Evolutionary conservation across 1,140 invertebrate genomes (phyloP), one percentile per base, ranked within the genome.

Genomic region (Drosophila pandora): DNA sequence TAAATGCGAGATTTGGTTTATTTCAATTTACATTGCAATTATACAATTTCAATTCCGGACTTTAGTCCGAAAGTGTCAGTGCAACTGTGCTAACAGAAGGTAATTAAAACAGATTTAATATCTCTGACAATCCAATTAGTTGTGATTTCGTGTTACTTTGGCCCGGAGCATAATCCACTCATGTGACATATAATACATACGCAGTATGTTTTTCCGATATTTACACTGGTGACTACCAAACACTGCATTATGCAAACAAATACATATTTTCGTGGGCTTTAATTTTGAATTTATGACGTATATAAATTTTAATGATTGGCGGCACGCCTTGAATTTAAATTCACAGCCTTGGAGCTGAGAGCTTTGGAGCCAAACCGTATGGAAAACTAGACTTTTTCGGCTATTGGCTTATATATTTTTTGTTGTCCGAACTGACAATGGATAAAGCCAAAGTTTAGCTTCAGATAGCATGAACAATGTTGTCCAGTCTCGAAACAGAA

Each of bases 301-400:
- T 65, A 87, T 85, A 65, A 82, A 88, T 63, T 82, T 68, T 70
- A 88, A 85, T 85, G 59, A 55, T 75, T 68, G 48, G 43, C 49
- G 83, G 60, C 82, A 82, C 83, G 78, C 82, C 82, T 85, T 85
- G 82, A 85, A 85, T 85, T 68, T 82, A 28, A 85, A 85, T 85
- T 59, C 68, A 57, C 21, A 75, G 79, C 82, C 82, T 85, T 85
- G 78, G 64, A 54, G 25, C 25, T n/a, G n/a, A n/a, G n/a, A n/a
- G n/a, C n/a, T n/a, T 6, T 30, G 32, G 68, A 45, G 48, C 49
- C 10, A 34, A 52, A 34, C 49, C 12, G 3, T 3, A 41, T 13
- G 12, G 12, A n/a, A 43, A 43, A 43, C 13, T 43, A 21, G 50
- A 34, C 50, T 75, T 75, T 67, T 50, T 39, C 17, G 54, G 39